Conservation (phyloP, 2,888 invertebrate genomes). For the Cosmopolites sordidus region DNA sequence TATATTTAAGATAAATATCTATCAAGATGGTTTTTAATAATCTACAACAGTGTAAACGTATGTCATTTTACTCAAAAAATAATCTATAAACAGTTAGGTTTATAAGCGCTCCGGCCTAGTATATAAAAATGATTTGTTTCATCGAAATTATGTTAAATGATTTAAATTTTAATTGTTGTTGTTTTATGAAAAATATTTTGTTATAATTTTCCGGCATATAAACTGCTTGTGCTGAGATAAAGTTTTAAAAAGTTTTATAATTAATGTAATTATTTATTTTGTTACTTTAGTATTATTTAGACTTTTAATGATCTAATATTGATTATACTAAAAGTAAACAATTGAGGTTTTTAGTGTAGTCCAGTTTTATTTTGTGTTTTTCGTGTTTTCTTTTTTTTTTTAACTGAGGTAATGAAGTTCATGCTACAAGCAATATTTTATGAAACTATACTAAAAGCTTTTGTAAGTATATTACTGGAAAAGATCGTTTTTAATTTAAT, state of each 20-base stretch:
- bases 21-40: too few species aligned
- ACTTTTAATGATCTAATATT: constrained; percentile 9
- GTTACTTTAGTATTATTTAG: constrained; percentile 21
- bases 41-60: too few species aligned
- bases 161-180: constrained; percentile 14
- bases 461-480: not conserved
- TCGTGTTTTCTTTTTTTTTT: too few species aligned
- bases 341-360: not conserved
- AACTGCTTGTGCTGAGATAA: constrained; percentile 15
- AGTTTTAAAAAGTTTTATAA: constrained; percentile 12
- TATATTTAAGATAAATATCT: too few species aligned
- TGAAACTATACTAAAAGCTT: not conserved
- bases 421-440: too few species aligned
- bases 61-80: too few species aligned
- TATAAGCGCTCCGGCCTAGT: constrained; percentile 1
- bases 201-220: constrained; percentile 14
- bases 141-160: constrained; percentile 2
- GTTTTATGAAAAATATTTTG: constrained; percentile 13
- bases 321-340: not conserved
- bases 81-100: too few species aligned
- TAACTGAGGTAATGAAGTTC: too few species aligned
- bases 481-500: constrained; percentile 7
- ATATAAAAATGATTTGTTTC: constrained; percentile 3
- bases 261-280: constrained; percentile 17
- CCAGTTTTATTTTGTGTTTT: too few species aligned